Evolutionary conservation across 1,140 invertebrate genomes (phyloP).

Genomic region (Cyclina sinensis): DNA sequence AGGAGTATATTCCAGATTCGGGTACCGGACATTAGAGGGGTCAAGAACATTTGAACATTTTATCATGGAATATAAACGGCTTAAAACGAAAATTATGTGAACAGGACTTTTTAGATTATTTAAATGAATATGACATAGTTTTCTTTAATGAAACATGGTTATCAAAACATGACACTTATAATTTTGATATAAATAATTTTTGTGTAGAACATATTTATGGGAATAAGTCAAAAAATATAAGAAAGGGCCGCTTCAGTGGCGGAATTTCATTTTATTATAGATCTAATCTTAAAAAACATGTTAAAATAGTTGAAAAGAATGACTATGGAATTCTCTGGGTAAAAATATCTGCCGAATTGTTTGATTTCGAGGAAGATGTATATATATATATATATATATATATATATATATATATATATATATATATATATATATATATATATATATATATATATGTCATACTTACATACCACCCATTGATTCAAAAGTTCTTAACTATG

Average conservation of each 20-base stretch:
- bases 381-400: too few relatives aligned
- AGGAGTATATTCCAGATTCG: not conserved
- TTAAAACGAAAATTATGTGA: not conserved
- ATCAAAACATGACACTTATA: not conserved
- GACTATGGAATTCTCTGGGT: slow-evolving; percentile 7
- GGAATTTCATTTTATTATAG: too few relatives aligned
- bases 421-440: too few relatives aligned
- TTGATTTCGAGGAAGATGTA: not conserved
- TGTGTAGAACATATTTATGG: not conserved
- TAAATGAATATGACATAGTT: not conserved
- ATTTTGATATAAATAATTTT: slow-evolving; percentile 10
- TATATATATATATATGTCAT: too few relatives aligned
- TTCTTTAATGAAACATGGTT: slow-evolving; percentile 2
- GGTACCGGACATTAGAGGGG: not conserved
- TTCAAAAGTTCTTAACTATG: not conserved
- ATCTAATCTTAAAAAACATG: not conserved
- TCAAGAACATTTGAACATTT: not conserved
- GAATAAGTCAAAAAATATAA: too few relatives aligned
- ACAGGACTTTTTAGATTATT: not conserved
- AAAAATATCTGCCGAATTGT: not conserved
- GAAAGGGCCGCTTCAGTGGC: too few relatives aligned
- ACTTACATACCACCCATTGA: slow-evolving; percentile 5
- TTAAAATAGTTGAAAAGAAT: not conserved
- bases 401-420: too few relatives aligned
- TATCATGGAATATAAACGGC: not conserved